A percentile compares a stretch with the other conserved stretches of the same genome.
Conservation (phyloP, 2,113 vertebrate genomes). For the Grantiella picta region DNA sequence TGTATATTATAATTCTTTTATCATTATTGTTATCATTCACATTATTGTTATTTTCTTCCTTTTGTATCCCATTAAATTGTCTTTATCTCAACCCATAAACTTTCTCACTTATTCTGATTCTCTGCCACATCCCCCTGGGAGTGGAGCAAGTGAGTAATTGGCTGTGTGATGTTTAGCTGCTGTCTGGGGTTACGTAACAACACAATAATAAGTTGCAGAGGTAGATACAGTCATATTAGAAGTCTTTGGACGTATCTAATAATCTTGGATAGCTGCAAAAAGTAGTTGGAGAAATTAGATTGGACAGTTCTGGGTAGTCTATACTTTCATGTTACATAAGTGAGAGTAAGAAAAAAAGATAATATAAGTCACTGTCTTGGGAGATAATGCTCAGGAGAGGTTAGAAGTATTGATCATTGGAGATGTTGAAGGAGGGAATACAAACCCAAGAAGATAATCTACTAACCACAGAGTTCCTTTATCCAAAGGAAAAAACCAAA, state of each 20-base stretch:
- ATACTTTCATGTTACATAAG: neutral
- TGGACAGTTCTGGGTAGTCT: neutral
- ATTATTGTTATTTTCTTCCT: neutral
- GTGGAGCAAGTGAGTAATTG: fast-evolving
- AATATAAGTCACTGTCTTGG: neutral
- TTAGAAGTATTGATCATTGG: neutral
- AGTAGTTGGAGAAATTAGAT: neutral
- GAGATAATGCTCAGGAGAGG: neutral
- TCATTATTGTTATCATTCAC: neutral
- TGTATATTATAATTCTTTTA: neutral
- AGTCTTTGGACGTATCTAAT: neutral
- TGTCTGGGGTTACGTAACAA: neutral
- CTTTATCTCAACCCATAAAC: neutral
- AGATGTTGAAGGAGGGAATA: neutral
- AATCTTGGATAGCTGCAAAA: neutral
- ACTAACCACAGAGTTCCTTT: neutral
- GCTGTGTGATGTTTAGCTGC: neutral
- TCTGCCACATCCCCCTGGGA: neutral
- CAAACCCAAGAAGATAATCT: neutral
- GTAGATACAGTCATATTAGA: neutral
- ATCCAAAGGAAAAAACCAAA: neutral
- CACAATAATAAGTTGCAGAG: neutral
- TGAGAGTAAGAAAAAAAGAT: neutral
- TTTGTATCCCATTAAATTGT: neutral
- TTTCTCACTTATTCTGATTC: neutral